Percentiles rank a stretch among this genome's conserved stretches.
phyloP scores from a whole-genome alignment of 1,140 invertebrate genomes.

The Drosophila kepulauana region DNA sequence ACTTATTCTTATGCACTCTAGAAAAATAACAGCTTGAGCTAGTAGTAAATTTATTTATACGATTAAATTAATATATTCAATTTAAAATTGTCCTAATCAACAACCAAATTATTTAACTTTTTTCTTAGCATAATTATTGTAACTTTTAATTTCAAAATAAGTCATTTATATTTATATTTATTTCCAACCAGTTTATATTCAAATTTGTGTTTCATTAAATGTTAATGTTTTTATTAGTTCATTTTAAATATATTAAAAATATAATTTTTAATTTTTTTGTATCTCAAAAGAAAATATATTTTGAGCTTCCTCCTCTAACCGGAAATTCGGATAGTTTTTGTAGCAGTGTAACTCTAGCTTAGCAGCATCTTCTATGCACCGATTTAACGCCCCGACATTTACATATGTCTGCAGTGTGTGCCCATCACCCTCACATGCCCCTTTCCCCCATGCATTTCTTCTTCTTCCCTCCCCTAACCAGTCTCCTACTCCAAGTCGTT shows the following conservation, averaged over 20 bases:
- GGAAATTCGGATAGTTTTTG: slow-evolving; percentile 2
- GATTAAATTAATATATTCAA: too few species aligned
- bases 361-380: slow-evolving; percentile 67
- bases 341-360: slow-evolving; percentile 17
- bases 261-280: background rate
- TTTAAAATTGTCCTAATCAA: too few species aligned
- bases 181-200: too few species aligned
- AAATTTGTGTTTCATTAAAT: too few species aligned
- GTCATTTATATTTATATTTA: too few species aligned
- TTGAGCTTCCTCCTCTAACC: background rate
- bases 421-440: slow-evolving; percentile 15
- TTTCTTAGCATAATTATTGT: too few species aligned
- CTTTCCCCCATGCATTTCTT: background rate
- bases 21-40: background rate
- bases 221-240: too few species aligned
- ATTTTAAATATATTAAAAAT: too few species aligned
- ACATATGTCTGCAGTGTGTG: slow-evolving; percentile 65
- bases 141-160: too few species aligned
- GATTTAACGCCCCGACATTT: slow-evolving; percentile 83
- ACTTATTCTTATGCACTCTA: slow-evolving; percentile 5
- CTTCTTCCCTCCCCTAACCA: background rate
- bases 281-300: background rate
- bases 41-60: too few species aligned
- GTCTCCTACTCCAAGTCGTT: slow-evolving; percentile 30
- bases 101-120: too few species aligned